Evolutionary conservation across 2,113 vertebrate genomes (phyloP).

Genomic region (Dasyornis broadbenti): DNA sequence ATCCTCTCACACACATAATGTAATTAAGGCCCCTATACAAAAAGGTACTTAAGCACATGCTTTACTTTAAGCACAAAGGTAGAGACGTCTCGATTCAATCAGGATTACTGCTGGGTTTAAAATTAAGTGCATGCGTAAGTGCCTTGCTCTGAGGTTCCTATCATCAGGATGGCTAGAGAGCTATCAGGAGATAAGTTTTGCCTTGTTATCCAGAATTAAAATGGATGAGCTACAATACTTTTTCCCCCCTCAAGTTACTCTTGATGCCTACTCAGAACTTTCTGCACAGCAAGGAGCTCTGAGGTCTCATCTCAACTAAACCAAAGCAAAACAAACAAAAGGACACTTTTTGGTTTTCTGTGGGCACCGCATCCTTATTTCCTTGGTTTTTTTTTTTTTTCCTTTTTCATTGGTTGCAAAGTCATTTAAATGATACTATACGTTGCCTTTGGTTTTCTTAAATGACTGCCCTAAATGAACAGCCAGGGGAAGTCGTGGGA

Average conservation of each 20-base stretch:
- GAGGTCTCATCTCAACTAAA: neutral
- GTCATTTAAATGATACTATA: neutral
- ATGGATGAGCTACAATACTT: neutral
- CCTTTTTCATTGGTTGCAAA: neutral
- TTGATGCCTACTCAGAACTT: neutral
- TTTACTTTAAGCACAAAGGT: conserved; percentile 60
- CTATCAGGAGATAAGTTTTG: conserved; percentile 1
- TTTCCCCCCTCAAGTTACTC: neutral
- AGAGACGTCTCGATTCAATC: conserved; percentile 11
- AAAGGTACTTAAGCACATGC: conserved; percentile 61
- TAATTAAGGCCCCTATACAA: conserved; percentile 52
- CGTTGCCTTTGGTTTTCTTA: neutral
- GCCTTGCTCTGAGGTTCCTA: neutral
- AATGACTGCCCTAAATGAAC: neutral
- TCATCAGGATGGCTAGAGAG: neutral
- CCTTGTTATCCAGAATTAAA: neutral
- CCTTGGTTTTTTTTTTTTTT: no score
- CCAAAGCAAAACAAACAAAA: neutral
- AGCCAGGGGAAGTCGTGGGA: neutral
- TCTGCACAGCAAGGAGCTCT: neutral
- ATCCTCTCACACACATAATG: conserved; percentile 51
- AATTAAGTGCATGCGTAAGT: conserved; percentile 6
- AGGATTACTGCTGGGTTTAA: conserved; percentile 28
- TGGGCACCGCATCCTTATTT: neutral
- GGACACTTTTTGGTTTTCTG: neutral